Conservation (phyloP, 1,140 invertebrate genomes). For the Heliconius hewitsoni region DNA sequence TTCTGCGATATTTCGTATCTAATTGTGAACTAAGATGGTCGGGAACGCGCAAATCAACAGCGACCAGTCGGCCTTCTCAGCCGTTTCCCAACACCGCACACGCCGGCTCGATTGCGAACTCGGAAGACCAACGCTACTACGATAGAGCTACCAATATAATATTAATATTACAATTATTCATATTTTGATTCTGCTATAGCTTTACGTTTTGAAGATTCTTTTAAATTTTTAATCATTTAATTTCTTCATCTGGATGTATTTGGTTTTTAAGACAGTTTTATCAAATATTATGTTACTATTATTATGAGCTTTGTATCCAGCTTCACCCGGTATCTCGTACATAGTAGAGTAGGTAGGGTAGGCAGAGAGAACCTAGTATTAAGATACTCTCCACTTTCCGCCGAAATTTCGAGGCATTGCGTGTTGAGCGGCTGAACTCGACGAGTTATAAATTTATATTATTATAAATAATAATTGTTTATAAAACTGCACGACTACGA, state of each 20-base stretch:
- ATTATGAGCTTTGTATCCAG: no score
- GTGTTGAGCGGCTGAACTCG: no score
- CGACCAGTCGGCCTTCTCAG: slow-evolving; percentile 56
- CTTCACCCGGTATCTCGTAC: no score
- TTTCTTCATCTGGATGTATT: background rate
- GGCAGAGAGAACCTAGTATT: no score
- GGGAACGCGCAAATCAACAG: slow-evolving; percentile 31
- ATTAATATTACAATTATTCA: slow-evolving; percentile 4
- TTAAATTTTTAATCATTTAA: background rate
- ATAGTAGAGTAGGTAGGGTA: no score
- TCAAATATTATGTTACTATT: no score
- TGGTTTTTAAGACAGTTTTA: no score
- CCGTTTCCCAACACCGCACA: slow-evolving; percentile 46
- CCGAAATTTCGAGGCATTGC: no score
- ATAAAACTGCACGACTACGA: no score
- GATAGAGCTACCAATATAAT: slow-evolving; percentile 9
- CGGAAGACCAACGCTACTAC: slow-evolving; percentile 17
- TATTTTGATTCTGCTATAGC: background rate
- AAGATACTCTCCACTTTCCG: no score
- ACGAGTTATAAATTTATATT: no score
- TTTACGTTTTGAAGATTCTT: background rate
- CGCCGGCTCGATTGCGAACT: slow-evolving; percentile 35
- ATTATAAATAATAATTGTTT: no score
- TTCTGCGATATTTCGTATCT: slow-evolving; percentile 10
- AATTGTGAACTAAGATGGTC: slow-evolving; percentile 42